A percentile compares a stretch with the other conserved stretches of the same genome.
phyloP scores from a whole-genome alignment of 2,113 vertebrate species.

The Clinocottus analis region DNA sequence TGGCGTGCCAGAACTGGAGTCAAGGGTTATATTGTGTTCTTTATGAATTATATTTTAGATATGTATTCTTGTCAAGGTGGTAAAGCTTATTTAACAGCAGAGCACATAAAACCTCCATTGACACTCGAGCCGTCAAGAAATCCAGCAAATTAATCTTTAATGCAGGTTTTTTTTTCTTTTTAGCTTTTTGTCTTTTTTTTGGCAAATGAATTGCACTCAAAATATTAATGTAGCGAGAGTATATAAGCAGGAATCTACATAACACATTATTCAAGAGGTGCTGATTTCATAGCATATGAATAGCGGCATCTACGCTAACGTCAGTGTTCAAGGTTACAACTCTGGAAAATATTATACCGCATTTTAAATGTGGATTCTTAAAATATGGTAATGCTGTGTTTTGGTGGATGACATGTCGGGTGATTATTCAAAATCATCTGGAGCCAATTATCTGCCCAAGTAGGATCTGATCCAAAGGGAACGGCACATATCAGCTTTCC shows the following conservation, averaged over 20 bases:
- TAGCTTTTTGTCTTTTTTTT: no score
- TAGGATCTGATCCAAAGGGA: slow-evolving; percentile 8
- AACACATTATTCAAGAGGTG: neutral
- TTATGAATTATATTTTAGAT: neutral
- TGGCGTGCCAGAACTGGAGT: neutral
- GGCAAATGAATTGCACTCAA: no score
- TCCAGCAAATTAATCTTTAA: no score
- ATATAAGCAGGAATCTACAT: neutral
- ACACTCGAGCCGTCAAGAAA: neutral
- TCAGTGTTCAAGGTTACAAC: neutral
- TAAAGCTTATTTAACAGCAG: neutral
- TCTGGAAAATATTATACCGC: neutral
- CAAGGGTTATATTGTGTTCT: neutral
- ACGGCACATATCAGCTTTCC: slow-evolving; percentile 5
- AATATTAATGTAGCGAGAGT: neutral
- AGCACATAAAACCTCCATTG: neutral
- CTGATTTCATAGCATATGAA: neutral
- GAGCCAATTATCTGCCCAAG: slow-evolving; percentile 9
- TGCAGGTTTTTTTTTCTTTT: no score
- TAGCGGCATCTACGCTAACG: neutral
- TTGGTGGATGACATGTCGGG: slow-evolving; percentile 5
- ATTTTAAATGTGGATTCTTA: no score
- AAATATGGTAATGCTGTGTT: slow-evolving; percentile 2
- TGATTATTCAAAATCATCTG: neutral
- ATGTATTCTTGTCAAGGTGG: neutral